Base-by-base conservation (phyloP, 2,797 vertebrate species). In the Pangasius sanitwongsei region DNA sequence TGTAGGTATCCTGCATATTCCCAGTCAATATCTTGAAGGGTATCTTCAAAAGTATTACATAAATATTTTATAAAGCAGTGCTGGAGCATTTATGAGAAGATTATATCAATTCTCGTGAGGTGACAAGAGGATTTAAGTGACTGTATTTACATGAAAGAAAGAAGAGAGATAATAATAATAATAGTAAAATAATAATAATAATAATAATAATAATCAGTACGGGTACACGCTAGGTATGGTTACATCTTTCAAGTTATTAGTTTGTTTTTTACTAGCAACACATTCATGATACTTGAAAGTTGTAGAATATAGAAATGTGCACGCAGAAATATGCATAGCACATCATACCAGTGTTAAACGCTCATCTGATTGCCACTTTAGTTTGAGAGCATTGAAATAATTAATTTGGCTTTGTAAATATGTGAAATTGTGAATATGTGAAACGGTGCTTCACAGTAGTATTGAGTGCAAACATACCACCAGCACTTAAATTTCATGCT, bases 341-440 rank as follows among this genome's bases (percentile, higher is more conserved):
- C n/a, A 82, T 61, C 34, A 61, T 59, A 59, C 23, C 55, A 41
- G 11, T 37, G 34, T 25, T 6, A 41, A 41, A 37, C 37, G 8
- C 18, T 57, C 12, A 23, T 57, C 18, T n/a, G 25, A 13, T 44
- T 28, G 37, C 25, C 5, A n/a, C 44, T 18, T 20, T 18, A 57
- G 31, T 59, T 37, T 77, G 28, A 48, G 23, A 48, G 11, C 23
- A 44, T 2, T 74, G 5, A 28, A 44, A 74, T 23, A 28, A 41
- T 72, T 72, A 8, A 72, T 72, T 72, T 41, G 34, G 69, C 70
- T 74, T 74, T 44, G 37, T 44, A 75, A n/a, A 44, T 77, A 77
- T 50, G 74, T 77, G 44, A 50, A 28, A 28, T 77, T 50, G 31
- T 34, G 41, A 44, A 6, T 44, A 44, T 44, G 41, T 70, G n/a